Conservation (phyloP, 2,888 invertebrate species). For the Aleiodes testaceus region DNA sequence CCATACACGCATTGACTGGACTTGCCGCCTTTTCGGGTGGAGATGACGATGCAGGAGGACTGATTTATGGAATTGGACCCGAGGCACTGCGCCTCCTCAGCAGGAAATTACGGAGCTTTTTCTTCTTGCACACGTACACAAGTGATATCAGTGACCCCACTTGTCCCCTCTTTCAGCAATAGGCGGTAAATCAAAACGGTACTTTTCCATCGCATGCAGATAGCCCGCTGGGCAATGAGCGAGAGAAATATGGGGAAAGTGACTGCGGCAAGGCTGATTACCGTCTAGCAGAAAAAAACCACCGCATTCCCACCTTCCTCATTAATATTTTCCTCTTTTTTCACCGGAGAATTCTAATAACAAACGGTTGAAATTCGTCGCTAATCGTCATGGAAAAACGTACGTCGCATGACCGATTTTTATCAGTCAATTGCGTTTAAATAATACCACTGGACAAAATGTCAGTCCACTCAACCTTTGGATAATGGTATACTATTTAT, state of each 20-base stretch:
- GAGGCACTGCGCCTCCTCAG: slow-evolving; percentile 44
- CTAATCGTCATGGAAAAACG: slow-evolving; percentile 46
- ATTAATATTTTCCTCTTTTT: slow-evolving; percentile 23
- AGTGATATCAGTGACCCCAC: too few species aligned
- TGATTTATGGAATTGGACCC: too few species aligned
- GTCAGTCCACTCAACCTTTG: slow-evolving; percentile 18
- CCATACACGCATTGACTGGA: neutral
- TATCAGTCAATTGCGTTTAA: slow-evolving; percentile 52
- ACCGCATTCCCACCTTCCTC: slow-evolving; percentile 14
- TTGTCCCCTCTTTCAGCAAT: slow-evolving; percentile 55
- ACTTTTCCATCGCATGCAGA: slow-evolving; percentile 59
- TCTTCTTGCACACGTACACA: neutral
- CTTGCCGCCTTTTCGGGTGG: too few species aligned
- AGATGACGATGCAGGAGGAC: too few species aligned
- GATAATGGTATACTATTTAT: slow-evolving; percentile 3
- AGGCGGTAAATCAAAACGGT: slow-evolving; percentile 66
- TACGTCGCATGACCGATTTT: slow-evolving; percentile 49
- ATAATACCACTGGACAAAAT: slow-evolving; percentile 47
- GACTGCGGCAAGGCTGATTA: slow-evolving; percentile 42
- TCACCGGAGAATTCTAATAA: slow-evolving; percentile 35
- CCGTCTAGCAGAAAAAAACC: neutral
- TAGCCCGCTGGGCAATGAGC: slow-evolving; percentile 39
- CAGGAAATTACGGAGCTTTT: slow-evolving; percentile 53
- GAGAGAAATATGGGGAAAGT: slow-evolving; percentile 39
- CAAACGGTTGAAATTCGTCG: slow-evolving; percentile 46